These are phyloP conservation scores for Melangyna quadrimaculata DNA, from an alignment of 2,888 invertebrate genomes.

Conservation along the genomic window DNA sequence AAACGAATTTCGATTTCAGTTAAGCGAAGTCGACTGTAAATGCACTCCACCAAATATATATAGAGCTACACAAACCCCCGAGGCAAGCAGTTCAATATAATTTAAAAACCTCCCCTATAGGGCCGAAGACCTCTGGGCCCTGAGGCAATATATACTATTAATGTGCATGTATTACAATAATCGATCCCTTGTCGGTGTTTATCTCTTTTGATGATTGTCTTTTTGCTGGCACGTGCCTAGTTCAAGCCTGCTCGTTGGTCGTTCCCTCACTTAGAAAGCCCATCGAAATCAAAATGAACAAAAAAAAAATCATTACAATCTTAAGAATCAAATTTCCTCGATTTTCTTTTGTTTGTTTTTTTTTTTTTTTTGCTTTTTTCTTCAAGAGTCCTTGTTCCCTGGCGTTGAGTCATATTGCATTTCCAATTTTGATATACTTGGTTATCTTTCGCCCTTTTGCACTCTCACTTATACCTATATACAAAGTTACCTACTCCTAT, in stretches of 20 bases:
- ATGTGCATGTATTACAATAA: conserved; percentile 46
- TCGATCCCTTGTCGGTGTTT: conserved; percentile 63
- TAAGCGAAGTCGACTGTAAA: background rate
- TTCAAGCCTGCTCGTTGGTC: background rate
- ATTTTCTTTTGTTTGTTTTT: conserved; percentile 20
- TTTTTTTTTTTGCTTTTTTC: conserved; percentile 5
- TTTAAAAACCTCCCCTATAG: conserved; percentile 27
- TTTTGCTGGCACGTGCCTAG: conserved; percentile 52
- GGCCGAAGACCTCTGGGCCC: background rate
- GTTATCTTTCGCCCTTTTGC: conserved; percentile 11
- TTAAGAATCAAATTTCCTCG: conserved; percentile 50
- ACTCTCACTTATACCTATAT: background rate
- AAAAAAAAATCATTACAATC: conserved; percentile 27
- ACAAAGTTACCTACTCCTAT: background rate
- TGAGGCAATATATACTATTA: conserved; percentile 22
- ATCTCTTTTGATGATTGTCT: conserved; percentile 66
- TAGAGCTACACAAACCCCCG: background rate
- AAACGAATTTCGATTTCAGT: background rate
- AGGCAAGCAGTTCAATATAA: background rate
- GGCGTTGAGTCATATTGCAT: conserved; percentile 62
- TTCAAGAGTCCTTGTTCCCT: conserved; percentile 22
- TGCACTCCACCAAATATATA: background rate
- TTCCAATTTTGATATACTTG: conserved; percentile 61
- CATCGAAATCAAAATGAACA: conserved; percentile 18
- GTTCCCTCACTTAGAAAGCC: background rate